Conservation (phyloP, 2,113 vertebrate genomes). For the Equus przewalskii region DNA sequence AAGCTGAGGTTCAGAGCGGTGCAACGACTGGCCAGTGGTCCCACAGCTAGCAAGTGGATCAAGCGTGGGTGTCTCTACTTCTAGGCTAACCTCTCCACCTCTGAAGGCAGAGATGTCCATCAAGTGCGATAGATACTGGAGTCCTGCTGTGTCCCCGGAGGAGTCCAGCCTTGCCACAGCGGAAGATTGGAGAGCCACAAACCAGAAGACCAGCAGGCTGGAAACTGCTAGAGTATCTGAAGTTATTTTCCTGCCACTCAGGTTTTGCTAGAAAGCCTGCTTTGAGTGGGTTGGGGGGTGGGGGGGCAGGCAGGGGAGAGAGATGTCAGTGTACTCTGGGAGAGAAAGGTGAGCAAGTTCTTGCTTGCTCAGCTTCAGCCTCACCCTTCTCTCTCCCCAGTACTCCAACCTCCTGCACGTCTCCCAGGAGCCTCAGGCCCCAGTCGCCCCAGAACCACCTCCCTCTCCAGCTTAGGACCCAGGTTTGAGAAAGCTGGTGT, state of each 20-base stretch:
- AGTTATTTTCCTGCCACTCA: not conserved
- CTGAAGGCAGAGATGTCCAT: not conserved
- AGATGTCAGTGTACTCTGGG: not conserved
- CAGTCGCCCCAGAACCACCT: not conserved
- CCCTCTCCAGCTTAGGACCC: not conserved
- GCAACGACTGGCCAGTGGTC: not conserved
- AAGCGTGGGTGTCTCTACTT: not conserved
- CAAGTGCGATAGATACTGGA: accelerated
- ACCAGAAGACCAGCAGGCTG: not conserved
- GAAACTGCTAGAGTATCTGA: not conserved
- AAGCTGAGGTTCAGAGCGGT: not conserved
- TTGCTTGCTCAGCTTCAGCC: not conserved
- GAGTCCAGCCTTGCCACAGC: not conserved
- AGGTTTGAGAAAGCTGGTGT: not conserved
- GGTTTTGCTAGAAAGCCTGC: slow-evolving; percentile 61
- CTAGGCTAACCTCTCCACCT: not conserved
- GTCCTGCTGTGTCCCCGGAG: too few relatives aligned
- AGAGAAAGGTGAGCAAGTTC: not conserved
- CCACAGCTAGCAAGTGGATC: not conserved
- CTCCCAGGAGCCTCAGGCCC: not conserved
- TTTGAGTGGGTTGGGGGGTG: not conserved
- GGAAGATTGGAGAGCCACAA: not conserved
- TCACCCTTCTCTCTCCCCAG: not conserved
- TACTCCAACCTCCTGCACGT: not conserved
- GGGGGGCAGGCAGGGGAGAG: not conserved